Base-by-base conservation (phyloP, 1,140 invertebrate genomes). In the Hycleus cichorii region DNA sequence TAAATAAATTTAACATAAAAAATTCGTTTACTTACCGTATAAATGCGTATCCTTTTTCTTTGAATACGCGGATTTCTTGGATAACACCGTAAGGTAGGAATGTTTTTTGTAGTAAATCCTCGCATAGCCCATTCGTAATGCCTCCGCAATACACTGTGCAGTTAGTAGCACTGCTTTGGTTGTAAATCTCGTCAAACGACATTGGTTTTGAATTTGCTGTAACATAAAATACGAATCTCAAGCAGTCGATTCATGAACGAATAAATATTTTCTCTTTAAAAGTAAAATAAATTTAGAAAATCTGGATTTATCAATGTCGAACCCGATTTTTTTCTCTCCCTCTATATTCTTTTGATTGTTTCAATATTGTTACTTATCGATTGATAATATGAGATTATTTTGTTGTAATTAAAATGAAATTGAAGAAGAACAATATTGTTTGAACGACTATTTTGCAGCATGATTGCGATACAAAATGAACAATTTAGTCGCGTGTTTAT, bases 1-100 rank as follows among this genome's bases (percentile, higher is more conserved):
- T 32, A 32, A 5, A 32, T 32, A 32, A 5, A 32, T 7, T 4
- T 32, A 32, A 7, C 7, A 32, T 32, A 32, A 32, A 32, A 32
- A 32, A 32, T 32, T 32, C 24, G 32, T 50, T 18, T 32, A 53
- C 42, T 67, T 71, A 86, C 83, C 83, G 79, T 49, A 99, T 92
- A 77, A 99, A 99, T 66, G 96, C 95, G 77, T 98, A 99, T 59
- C 97, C 97, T 78, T 99, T 98, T 71, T 98, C 94, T 77, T 97
- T 98, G 80, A 99, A 99, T 57, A 97, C 93, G 76, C 96, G 83
- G 64, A 98, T 90, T 77, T 98, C 96, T 75, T 95, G 88, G 71
- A 99, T 98, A 62, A 85, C 86, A 67, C 96, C 97, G 78, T 92
- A 98, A 53, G 86, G 86, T 66, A 86, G 85, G 76, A 99, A 99